Percentiles rank a stretch among this genome's conserved stretches.
Evolutionary conservation across 2,797 vertebrate species (phyloP).

Genomic region (Protonibea diacanthus): DNA sequence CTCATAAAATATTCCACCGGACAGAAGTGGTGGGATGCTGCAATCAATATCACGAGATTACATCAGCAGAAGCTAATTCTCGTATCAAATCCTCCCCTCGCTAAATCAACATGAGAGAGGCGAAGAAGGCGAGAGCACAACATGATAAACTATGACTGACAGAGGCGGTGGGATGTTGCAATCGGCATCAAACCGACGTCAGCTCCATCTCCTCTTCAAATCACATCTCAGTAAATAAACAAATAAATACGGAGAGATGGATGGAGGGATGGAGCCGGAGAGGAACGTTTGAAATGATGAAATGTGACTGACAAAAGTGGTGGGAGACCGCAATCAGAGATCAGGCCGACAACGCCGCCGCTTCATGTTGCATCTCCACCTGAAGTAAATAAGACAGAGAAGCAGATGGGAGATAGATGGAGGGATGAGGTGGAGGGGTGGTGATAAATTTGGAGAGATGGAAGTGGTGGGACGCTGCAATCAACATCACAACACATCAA

Average conservation of each 20-base stretch:
- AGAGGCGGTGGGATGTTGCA: conserved; percentile 15
- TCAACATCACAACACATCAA: conserved; percentile 52
- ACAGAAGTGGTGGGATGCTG: conserved; percentile 40
- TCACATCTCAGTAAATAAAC: conserved; percentile 14
- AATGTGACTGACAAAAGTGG: conserved; percentile 61
- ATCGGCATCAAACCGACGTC: conserved; percentile 14
- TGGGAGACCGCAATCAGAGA: conserved; percentile 49
- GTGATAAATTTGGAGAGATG: conserved; percentile 43
- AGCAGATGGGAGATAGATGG: conserved; percentile 34
- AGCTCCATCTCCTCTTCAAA: conserved; percentile 16
- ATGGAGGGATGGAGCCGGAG: conserved; percentile 10
- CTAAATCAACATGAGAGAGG: conserved; percentile 15
- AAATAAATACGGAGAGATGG: conserved; percentile 24
- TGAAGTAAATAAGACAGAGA: conserved; percentile 37
- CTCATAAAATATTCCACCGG: conserved; percentile 17
- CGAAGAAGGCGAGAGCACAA: too few species aligned
- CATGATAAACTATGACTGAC: conserved; percentile 49
- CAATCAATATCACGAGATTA: conserved; percentile 39
- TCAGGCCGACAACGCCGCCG: conserved; percentile 2
- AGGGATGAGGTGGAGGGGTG: conserved; percentile 5
- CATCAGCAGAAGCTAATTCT: conserved; percentile 39
- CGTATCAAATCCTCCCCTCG: conserved; percentile 23
- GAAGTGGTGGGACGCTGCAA: conserved; percentile 38
- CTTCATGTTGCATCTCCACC: conserved; percentile 34
- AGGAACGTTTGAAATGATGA: conserved; percentile 45